phyloP scores from a whole-genome alignment of 2,797 vertebrate species.

The Falco biarmicus region DNA sequence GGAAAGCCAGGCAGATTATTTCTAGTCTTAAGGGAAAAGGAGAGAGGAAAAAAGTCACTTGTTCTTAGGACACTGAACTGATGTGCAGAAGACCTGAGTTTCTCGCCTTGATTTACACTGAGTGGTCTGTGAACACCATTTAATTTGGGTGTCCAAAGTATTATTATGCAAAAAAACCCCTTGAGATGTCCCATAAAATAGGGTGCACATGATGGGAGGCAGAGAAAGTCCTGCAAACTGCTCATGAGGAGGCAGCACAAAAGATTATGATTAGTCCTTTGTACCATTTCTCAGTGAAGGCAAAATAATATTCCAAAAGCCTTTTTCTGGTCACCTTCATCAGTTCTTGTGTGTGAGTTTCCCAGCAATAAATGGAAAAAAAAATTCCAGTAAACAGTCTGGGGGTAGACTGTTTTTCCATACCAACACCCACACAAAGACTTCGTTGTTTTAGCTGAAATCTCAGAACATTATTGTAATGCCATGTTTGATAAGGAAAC shows the following conservation, averaged over 20 bases:
- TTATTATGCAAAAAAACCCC: not conserved
- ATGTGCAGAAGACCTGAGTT: not conserved
- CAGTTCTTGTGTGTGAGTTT: not conserved
- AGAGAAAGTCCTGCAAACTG: not conserved
- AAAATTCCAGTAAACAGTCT: not conserved
- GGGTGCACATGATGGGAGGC: not conserved
- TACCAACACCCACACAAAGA: not conserved
- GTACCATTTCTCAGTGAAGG: not conserved
- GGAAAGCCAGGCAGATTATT: not conserved
- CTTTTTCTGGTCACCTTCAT: not conserved
- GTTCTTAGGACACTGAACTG: not conserved
- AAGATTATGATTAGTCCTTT: not conserved
- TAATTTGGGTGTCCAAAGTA: not conserved
- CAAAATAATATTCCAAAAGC: not conserved
- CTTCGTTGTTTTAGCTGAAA: not conserved
- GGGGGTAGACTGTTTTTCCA: not conserved
- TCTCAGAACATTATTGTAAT: not conserved
- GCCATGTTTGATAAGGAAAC: not conserved
- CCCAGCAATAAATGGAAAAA: not conserved
- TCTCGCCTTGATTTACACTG: not conserved
- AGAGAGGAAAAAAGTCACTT: not conserved
- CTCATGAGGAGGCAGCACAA: not conserved
- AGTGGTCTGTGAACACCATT: not conserved
- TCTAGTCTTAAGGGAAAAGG: not conserved
- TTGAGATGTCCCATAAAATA: accelerated